phyloP scores from a whole-genome alignment of 2,888 invertebrate species.

The Lasius platythorax region DNA sequence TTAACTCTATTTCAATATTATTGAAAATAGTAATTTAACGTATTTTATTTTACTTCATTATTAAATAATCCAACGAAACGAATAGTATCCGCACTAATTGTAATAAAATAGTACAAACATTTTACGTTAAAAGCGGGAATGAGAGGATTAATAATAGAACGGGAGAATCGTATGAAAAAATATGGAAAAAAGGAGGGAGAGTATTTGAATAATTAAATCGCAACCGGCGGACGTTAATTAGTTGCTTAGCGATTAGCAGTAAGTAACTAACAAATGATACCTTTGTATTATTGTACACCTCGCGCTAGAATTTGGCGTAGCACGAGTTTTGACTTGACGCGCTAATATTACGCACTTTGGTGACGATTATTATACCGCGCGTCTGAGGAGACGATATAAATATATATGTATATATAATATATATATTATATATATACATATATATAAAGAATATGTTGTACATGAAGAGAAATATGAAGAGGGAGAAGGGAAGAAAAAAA shows the following conservation, averaged over 20 bases:
- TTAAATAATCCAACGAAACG: slow-evolving; percentile 15
- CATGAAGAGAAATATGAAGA: not conserved
- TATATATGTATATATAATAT: slow-evolving; percentile 46
- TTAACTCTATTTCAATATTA: slow-evolving; percentile 1
- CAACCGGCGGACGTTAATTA: slow-evolving; percentile 78
- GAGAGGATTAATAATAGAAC: slow-evolving; percentile 47
- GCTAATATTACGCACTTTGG: slow-evolving; percentile 76
- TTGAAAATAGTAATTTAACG: slow-evolving; percentile 21
- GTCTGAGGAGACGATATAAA: slow-evolving; percentile 42
- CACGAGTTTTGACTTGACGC: slow-evolving; percentile 74
- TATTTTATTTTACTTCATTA: slow-evolving; percentile 16
- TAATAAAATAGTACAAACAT: not conserved
- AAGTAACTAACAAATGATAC: slow-evolving; percentile 62
- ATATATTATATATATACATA: slow-evolving; percentile 45
- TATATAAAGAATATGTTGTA: slow-evolving; percentile 52
- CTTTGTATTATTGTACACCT: slow-evolving; percentile 76
- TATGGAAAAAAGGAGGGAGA: slow-evolving; percentile 26
- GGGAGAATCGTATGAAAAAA: slow-evolving; percentile 11
- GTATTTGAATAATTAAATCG: slow-evolving; percentile 24
- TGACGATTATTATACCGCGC: slow-evolving; percentile 65
- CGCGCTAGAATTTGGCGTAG: slow-evolving; percentile 74
- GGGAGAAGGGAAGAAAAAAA: slow-evolving; percentile 60
- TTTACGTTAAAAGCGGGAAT: not conserved
- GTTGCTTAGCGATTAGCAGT: slow-evolving; percentile 74
- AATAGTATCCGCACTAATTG: not conserved